phyloP scores from a whole-genome alignment of 2,797 vertebrate species.

The Poeciliopsis paucimaculata region DNA sequence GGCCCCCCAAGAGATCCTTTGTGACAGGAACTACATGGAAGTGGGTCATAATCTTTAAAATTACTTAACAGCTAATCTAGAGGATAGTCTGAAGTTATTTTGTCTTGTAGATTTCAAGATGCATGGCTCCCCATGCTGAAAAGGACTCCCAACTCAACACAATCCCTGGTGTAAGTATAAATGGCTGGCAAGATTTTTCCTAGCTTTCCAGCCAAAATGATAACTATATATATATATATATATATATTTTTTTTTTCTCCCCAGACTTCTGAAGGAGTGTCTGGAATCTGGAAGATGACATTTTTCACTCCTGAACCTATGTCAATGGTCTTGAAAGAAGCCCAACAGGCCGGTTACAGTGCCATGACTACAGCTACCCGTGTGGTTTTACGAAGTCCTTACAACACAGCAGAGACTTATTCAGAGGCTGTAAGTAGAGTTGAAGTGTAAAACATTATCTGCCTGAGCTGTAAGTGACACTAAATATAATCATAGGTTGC shows the following conservation, averaged over 20 bases:
- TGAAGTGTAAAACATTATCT: too few relatives aligned
- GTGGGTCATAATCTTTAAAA: constrained; percentile 58
- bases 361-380: constrained; percentile 74
- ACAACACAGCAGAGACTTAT: constrained; percentile 74
- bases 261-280: constrained; percentile 43
- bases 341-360: constrained; percentile 80
- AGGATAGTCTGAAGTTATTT: background rate
- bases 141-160: constrained; percentile 4
- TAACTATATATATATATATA: too few relatives aligned
- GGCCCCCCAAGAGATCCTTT: constrained; percentile 82
- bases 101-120: constrained; percentile 70
- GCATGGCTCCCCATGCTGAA: constrained; percentile 33
- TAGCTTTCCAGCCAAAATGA: background rate
- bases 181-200: background rate
- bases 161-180: constrained; percentile 45
- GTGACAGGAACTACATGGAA: constrained; percentile 88
- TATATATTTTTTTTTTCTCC: background rate
- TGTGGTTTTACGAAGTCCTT: constrained; percentile 81
- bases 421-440: constrained; percentile 67
- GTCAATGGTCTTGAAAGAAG: constrained; percentile 75
- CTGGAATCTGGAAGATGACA: constrained; percentile 82
- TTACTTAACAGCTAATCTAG: background rate
- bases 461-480: background rate
- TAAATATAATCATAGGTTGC: constrained; percentile 66
- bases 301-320: constrained; percentile 81